phyloP scores from a whole-genome alignment of 2,113 vertebrate species.

The Origma solitaria region DNA sequence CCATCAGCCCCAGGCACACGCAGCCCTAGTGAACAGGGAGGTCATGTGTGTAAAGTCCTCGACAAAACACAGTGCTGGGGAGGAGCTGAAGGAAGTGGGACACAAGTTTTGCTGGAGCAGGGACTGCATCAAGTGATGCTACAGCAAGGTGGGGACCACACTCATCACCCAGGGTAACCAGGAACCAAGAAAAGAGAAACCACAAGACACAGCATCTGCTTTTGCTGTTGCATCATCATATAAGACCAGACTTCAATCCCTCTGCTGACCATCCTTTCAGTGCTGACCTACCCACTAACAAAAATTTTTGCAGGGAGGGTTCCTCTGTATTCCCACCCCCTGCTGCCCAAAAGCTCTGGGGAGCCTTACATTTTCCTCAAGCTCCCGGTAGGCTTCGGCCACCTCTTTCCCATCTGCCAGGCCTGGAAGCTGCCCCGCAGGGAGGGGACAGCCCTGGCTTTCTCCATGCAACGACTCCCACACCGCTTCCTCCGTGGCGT shows the following conservation, averaged over 20 bases:
- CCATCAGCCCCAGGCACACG: neutral
- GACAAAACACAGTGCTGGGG: neutral
- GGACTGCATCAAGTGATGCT: too few species aligned
- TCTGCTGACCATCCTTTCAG: neutral
- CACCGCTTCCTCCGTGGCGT: conserved; percentile 77
- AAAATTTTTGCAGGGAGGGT: fast-evolving
- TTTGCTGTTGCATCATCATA: neutral
- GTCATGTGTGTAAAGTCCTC: neutral
- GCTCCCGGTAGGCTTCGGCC: conserved; percentile 66
- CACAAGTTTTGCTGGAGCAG: neutral
- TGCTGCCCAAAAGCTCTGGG: neutral
- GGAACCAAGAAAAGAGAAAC: neutral
- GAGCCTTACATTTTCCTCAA: conserved; percentile 84
- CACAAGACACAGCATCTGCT: neutral
- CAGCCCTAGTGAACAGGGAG: neutral
- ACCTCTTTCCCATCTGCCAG: neutral
- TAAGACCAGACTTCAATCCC: neutral
- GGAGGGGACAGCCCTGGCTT: neutral
- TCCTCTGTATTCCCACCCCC: neutral
- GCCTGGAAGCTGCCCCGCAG: neutral
- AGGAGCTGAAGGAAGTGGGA: neutral
- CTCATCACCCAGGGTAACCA: neutral
- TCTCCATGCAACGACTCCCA: conserved; percentile 61
- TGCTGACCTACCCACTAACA: neutral
- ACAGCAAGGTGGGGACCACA: neutral